These are phyloP conservation scores for Lagorchestes hirsutus DNA, from an alignment of 2,797 vertebrate genomes.

Conservation along the genomic window DNA sequence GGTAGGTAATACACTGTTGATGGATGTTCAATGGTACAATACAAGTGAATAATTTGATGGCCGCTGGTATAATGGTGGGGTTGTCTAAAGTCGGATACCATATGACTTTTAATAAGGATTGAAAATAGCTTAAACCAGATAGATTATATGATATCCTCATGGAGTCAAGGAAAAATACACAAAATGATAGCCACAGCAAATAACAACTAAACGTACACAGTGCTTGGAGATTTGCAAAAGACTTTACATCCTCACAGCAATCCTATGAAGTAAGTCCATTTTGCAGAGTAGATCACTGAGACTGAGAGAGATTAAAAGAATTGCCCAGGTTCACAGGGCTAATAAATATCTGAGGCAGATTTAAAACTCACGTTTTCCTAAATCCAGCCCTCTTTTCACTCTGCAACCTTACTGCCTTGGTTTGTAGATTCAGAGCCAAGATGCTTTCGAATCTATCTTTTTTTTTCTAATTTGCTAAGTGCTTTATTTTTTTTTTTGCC, in stretches of 20 bases:
- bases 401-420: not conserved
- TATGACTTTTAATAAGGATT: not conserved
- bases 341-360: not conserved
- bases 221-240: not conserved
- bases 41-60: conserved; percentile 51
- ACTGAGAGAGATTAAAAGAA: not conserved
- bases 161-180: not conserved
- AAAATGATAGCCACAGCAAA: not conserved
- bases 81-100: conserved; percentile 10
- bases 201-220: not conserved
- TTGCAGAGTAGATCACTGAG: not conserved
- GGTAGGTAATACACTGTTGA: conserved; percentile 49
- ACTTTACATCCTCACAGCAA: not conserved
- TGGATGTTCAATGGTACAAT: conserved; percentile 55
- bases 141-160: not conserved
- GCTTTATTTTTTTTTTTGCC: no score
- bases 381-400: not conserved
- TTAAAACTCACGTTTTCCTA: not conserved
- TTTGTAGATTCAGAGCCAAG: not conserved
- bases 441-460: not conserved
- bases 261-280: not conserved
- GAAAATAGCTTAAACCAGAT: not conserved
- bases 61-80: conserved; percentile 39
- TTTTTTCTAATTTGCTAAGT: no score
- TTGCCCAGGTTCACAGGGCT: not conserved